These are phyloP conservation scores for Pachycephus smyrnensis DNA, from an alignment of 2,888 invertebrate genomes.

Conservation along the genomic window DNA sequence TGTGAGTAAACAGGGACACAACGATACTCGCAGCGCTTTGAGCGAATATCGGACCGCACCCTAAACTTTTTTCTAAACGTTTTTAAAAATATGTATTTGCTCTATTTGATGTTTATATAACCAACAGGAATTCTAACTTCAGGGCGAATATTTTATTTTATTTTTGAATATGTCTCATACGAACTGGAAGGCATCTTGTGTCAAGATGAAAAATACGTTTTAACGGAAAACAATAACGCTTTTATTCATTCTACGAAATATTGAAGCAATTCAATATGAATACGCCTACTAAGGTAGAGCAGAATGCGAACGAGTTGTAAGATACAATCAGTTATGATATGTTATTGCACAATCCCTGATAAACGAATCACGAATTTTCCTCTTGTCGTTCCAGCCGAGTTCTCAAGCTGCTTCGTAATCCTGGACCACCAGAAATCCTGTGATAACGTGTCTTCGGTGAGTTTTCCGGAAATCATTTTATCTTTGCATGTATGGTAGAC, in stretches of 20 bases:
- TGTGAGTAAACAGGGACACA: no score
- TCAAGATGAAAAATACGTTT: background rate
- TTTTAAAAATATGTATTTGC: background rate
- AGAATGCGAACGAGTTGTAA: background rate
- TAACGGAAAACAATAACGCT: slow-evolving; percentile 52
- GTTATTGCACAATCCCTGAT: slow-evolving; percentile 2
- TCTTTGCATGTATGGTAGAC: no score
- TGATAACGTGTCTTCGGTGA: background rate
- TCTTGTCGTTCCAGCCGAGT: slow-evolving; percentile 34
- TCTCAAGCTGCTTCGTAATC: slow-evolving; percentile 9
- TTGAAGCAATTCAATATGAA: slow-evolving; percentile 41
- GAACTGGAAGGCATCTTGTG: background rate
- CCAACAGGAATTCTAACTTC: background rate
- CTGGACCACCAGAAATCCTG: background rate
- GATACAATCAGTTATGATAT: slow-evolving; percentile 2
- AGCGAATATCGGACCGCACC: no score
- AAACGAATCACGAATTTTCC: slow-evolving; percentile 38
- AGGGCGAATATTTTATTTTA: background rate
- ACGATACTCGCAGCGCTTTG: no score
- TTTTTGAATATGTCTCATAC: background rate
- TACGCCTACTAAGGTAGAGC: slow-evolving; percentile 11
- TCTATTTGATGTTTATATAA: background rate
- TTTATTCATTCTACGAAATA: slow-evolving; percentile 47
- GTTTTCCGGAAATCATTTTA: background rate
- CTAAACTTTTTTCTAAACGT: background rate